A percentile compares a stretch with the other conserved stretches of the same genome.
phyloP scores from a whole-genome alignment of 1,140 invertebrate species.

The Anadara kagoshimensis region DNA sequence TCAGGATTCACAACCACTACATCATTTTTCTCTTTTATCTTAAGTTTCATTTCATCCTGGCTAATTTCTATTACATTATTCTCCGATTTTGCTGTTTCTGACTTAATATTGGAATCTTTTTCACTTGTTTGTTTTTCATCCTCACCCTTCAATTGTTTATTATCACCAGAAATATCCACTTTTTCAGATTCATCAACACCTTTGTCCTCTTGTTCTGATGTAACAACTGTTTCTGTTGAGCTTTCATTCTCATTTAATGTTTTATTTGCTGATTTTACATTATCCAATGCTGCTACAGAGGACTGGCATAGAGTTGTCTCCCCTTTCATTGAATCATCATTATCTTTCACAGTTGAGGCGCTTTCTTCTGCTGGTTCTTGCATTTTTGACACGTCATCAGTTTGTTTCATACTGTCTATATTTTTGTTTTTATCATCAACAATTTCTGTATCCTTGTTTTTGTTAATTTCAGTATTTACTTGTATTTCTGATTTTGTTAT shows the following conservation, averaged over 20 bases:
- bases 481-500: not conserved
- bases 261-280: not conserved
- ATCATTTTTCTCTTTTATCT: conserved; percentile 65
- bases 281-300: not conserved
- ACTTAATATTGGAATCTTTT: not conserved
- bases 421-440: not conserved
- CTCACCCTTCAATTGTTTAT: not conserved
- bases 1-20: conserved; percentile 67
- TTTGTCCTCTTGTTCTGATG: not conserved
- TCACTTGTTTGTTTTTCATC: not conserved
- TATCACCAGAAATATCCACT: conserved; percentile 19
- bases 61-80: not conserved
- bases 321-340: not conserved
- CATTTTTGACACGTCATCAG: not conserved
- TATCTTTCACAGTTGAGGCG: not conserved
- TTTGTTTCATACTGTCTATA: not conserved
- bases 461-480: not conserved
- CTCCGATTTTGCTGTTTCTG: conserved; percentile 9
- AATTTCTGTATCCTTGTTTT: too few relatives aligned
- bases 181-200: conserved; percentile 4
- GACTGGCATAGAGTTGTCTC: not conserved
- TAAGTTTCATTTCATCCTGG: conserved; percentile 40
- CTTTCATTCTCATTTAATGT: not conserved
- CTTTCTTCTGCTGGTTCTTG: not conserved
- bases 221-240: conserved; percentile 4